Conservation (phyloP, 2,113 vertebrate species). For the Pelmatolapia mariae region DNA sequence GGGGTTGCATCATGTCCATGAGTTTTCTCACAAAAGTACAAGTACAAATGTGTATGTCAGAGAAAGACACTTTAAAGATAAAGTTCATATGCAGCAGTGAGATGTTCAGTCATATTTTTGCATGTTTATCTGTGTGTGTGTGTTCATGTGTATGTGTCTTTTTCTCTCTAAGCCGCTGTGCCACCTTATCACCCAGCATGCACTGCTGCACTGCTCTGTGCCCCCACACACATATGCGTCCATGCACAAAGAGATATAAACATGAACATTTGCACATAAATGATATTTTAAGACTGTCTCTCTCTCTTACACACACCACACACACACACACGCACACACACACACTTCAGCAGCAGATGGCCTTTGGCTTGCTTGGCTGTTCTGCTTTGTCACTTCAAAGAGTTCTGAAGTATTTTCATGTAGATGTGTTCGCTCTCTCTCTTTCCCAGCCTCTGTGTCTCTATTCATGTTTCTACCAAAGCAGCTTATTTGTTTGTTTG, state of each 20-base stretch:
- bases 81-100: neutral
- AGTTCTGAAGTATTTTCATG: slow-evolving; percentile 53
- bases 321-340: neutral
- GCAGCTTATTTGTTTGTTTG: slow-evolving; percentile 53
- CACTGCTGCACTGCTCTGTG: slow-evolving; percentile 18
- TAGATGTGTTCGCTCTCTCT: slow-evolving; percentile 30
- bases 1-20: neutral
- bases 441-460: slow-evolving; percentile 32
- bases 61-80: neutral
- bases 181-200: slow-evolving; percentile 45
- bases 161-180: slow-evolving; percentile 18
- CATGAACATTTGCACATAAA: slow-evolving; percentile 55
- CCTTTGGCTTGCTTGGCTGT: slow-evolving; percentile 53
- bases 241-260: slow-evolving; percentile 7
- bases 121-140: slow-evolving; percentile 18
- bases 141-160: neutral
- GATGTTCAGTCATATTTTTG: slow-evolving; percentile 9
- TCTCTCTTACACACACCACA: neutral
- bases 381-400: slow-evolving; percentile 69
- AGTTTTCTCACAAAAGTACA: neutral
- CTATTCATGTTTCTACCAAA: slow-evolving; percentile 39
- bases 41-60: neutral
- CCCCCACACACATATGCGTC: neutral
- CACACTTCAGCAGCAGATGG: slow-evolving; percentile 44
- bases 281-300: slow-evolving; percentile 16